These are phyloP conservation scores for Sapayoa aenigma DNA, from an alignment of 2,113 vertebrate genomes.

Conservation along the genomic window DNA sequence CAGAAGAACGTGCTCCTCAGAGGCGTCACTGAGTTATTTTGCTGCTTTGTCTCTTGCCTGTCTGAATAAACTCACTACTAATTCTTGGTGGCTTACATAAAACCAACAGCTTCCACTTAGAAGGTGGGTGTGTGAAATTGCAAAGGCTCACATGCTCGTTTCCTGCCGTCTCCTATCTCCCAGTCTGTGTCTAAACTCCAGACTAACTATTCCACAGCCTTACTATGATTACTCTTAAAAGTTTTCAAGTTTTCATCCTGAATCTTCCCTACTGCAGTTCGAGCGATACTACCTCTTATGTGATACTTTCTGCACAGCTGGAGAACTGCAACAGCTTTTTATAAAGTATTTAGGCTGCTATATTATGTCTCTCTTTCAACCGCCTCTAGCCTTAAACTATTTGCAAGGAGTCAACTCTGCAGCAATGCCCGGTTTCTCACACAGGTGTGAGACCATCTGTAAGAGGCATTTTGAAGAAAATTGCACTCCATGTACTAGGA, in stretches of 20 bases:
- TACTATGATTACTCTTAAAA: background rate
- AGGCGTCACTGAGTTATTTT: fast-evolving
- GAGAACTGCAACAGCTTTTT: background rate
- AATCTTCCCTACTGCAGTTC: background rate
- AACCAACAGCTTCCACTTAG: background rate
- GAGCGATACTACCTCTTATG: background rate
- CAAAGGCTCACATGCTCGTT: background rate
- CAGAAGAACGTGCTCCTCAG: background rate
- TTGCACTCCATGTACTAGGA: background rate
- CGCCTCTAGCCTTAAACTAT: background rate
- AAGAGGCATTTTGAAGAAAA: background rate
- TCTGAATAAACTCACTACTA: background rate
- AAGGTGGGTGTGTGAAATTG: background rate
- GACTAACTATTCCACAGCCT: background rate
- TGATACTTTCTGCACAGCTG: background rate
- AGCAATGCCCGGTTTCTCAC: background rate
- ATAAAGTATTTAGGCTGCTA: background rate
- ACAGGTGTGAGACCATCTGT: background rate
- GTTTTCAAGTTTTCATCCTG: background rate
- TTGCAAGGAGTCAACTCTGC: fast-evolving
- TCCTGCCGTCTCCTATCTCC: background rate
- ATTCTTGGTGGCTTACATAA: background rate
- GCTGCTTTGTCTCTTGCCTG: background rate
- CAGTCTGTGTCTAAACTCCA: background rate
- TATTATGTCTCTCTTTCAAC: background rate